Conservation (phyloP, 2,113 vertebrate genomes). For the Oryzias woworae region DNA sequence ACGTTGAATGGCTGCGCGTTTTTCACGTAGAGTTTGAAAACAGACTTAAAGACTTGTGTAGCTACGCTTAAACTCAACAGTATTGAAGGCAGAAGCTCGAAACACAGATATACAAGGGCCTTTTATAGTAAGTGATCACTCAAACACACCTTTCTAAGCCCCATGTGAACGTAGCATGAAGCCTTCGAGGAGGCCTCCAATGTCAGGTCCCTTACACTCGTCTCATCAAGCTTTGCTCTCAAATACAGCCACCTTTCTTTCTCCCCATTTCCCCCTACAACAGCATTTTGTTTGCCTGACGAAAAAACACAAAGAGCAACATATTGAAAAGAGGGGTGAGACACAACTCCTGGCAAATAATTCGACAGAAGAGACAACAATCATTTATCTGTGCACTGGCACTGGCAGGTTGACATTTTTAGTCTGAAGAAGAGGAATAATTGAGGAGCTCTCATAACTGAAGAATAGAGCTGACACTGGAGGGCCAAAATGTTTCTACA, state of each 20-base stretch:
- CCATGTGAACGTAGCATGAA: constrained; percentile 4
- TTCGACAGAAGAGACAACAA: constrained; percentile 63
- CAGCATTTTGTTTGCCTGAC: constrained; percentile 67
- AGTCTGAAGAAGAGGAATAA: constrained; percentile 67
- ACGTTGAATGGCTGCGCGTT: too few relatives aligned
- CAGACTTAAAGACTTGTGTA: too few relatives aligned
- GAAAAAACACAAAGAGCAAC: constrained; percentile 62
- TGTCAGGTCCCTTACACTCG: constrained; percentile 58
- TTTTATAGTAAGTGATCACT: too few relatives aligned
- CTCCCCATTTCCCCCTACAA: constrained; percentile 41
- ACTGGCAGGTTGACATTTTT: constrained; percentile 65
- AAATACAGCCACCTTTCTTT: constrained; percentile 25
- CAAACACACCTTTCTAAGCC: too few relatives aligned
- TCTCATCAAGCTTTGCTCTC: constrained; percentile 58
- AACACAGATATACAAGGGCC: too few relatives aligned
- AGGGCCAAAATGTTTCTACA: constrained; percentile 41
- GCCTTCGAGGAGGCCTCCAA: constrained; percentile 48
- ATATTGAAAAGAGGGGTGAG: constrained; percentile 39
- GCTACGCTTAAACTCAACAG: too few relatives aligned
- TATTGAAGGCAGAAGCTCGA: too few relatives aligned
- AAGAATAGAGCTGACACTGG: constrained; percentile 61
- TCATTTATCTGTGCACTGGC: constrained; percentile 59
- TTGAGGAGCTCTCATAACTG: constrained; percentile 58
- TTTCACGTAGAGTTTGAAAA: too few relatives aligned
- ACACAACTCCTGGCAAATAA: constrained; percentile 66